A percentile compares a stretch with the other conserved stretches of the same genome.
Evolutionary conservation across 1,140 invertebrate species (phyloP).

Genomic region (Apis florea): DNA sequence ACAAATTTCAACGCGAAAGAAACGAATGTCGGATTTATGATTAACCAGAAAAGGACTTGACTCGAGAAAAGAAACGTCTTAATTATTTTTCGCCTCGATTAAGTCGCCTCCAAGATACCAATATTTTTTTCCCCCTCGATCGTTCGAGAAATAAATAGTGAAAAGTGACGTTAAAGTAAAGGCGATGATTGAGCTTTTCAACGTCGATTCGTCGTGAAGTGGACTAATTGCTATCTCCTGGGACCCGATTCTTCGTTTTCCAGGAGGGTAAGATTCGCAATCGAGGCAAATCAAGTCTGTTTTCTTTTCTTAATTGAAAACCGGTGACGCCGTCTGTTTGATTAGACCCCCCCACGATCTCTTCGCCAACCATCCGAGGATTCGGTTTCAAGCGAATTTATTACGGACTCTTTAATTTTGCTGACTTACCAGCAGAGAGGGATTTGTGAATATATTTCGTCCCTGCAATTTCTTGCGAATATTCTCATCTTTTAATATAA

Average conservation of each 20-base stretch:
- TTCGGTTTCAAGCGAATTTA: neutral
- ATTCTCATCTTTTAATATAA: no score
- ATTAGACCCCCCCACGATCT: neutral
- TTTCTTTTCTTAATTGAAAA: constrained; percentile 30
- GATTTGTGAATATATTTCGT: no score
- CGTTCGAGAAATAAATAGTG: neutral
- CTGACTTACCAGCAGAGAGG: no score
- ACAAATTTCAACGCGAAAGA: no score
- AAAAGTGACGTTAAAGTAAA: no score
- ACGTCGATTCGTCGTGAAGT: constrained; percentile 3
- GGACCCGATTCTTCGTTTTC: neutral
- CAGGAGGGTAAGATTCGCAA: neutral
- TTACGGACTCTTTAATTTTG: neutral
- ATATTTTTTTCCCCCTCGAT: neutral
- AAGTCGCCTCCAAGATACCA: neutral
- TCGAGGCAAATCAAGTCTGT: constrained; percentile 11
- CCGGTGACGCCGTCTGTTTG: neutral
- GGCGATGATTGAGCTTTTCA: neutral
- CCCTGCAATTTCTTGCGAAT: no score
- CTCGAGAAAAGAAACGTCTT: no score
- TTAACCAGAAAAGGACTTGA: no score
- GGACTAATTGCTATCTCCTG: constrained; percentile 19
- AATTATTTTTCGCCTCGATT: neutral
- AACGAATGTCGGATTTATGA: no score
- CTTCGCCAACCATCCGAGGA: neutral